Evolutionary conservation across 1,140 invertebrate genomes (phyloP).

Genomic region (Xylocopa sonorina): DNA sequence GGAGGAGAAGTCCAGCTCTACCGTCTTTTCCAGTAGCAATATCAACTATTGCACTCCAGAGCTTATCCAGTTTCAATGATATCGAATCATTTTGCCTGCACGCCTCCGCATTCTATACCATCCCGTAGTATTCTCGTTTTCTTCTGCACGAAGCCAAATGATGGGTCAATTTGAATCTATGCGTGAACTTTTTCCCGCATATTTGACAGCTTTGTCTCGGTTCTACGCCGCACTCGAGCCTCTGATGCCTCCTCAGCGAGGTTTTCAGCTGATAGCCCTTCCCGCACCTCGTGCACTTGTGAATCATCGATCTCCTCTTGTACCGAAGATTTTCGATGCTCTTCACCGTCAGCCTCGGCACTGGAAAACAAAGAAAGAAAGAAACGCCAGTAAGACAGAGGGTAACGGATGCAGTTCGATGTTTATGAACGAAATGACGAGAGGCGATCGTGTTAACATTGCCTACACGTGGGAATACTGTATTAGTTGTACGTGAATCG

Average conservation of each 20-base stretch:
- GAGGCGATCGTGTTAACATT: no score
- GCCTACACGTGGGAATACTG: no score
- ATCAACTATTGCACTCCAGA: no score
- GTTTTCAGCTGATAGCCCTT: conserved; percentile 64
- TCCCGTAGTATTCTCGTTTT: conserved; percentile 17
- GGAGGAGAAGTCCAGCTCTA: no score
- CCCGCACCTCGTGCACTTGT: conserved; percentile 64
- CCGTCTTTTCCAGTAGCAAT: no score
- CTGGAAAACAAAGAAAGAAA: conserved; percentile 67
- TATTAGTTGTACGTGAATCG: no score
- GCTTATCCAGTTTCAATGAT: background rate
- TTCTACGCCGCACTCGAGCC: conserved; percentile 78
- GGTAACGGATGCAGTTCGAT: background rate
- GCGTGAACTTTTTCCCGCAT: conserved; percentile 78
- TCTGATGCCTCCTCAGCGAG: conserved; percentile 77
- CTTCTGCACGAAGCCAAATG: conserved; percentile 64
- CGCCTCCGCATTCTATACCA: background rate
- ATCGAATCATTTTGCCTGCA: background rate
- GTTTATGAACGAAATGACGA: background rate
- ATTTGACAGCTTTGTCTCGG: conserved; percentile 75
- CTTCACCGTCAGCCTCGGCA: conserved; percentile 60
- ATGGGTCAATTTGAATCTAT: conserved; percentile 75
- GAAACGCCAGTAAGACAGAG: background rate
- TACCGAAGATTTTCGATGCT: conserved; percentile 55
- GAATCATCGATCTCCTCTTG: conserved; percentile 40